Evolutionary conservation across 37 sponge, comb jelly and placozoan species (phyloP), one percentile per base, ranked within the genome.

Genomic region (Halisarca cf. caerulea): DNA sequence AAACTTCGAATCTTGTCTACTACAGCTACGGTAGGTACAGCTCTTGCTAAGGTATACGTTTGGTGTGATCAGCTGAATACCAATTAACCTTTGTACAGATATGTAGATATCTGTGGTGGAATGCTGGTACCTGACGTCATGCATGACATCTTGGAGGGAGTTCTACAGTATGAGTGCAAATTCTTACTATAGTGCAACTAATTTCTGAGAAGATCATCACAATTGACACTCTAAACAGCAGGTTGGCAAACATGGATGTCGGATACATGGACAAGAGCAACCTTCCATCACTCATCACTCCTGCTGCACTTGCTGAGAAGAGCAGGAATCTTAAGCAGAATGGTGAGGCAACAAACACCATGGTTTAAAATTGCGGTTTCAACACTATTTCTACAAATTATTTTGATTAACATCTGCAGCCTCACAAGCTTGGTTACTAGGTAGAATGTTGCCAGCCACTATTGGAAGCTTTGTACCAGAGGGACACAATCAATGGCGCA

Each of bases 91-190:
- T 62, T 23, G 64, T 62, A 27, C 64, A 62, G 64, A 23, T 62
- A 62, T 23, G 15, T 23, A 62, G 64, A 71, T 20, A 37, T 71
- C 8, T 71, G 73, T 39, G 32, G 73, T 79, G 80, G 59, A n/a
- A 32, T 27, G 36, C 21, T 79, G 57, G 57, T 55, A 7, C 80
- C 80, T 79, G 80, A 79, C 45, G 80, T 79, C 14, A 51, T 79
- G 57, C 80, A 79, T 21, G 80, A 79, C 59, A 55, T 79, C 21
- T 35, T 79, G 57, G 80, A 79, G 36, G 80, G 80, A 32, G 58
- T 47, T 4, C 80, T 79, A 6, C 80, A 79, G 55, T 79, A 79
- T 45, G 80, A 79, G 36, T 28, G 28, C 34, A 55, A 79, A 55
- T 41, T 35, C 80, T 23, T 28, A 5, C 45, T 24, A 14, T 79